These are phyloP conservation scores for Acrocyrtus sp. DNA, from an alignment of 2,888 invertebrate species.

Conservation along the genomic window DNA sequence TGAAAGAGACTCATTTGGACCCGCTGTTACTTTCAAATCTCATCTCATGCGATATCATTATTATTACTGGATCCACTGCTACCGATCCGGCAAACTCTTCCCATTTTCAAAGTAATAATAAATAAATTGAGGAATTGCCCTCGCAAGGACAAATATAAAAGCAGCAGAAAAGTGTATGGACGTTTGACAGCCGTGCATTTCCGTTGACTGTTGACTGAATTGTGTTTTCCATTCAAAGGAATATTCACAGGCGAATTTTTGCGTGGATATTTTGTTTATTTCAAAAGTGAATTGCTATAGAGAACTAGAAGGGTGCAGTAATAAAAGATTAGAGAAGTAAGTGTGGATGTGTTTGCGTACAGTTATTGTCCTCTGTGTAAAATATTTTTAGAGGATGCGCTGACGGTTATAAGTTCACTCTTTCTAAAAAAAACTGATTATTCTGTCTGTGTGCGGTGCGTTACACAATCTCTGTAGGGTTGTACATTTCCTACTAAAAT, in stretches of 20 bases:
- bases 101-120: background rate
- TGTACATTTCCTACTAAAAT: background rate
- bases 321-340: background rate
- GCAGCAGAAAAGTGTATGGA: background rate
- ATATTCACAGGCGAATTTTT: too few species aligned
- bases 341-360: background rate
- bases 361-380: background rate
- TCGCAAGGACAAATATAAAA: background rate
- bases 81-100: background rate
- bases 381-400: background rate
- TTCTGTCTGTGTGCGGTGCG: too few species aligned
- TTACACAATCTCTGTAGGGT: too few species aligned
- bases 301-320: background rate
- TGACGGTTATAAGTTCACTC: too few species aligned
- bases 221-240: too few species aligned
- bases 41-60: background rate
- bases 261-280: too few species aligned
- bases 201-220: too few species aligned
- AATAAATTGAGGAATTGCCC: background rate
- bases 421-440: too few species aligned
- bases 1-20: background rate
- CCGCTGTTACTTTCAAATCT: background rate
- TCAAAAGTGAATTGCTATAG: too few species aligned
- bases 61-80: too few species aligned
- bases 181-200: background rate